A percentile compares a stretch with the other conserved stretches of the same genome.
Evolutionary conservation across 2,797 vertebrate genomes (phyloP).

Genomic region (Vipera ursinii): DNA sequence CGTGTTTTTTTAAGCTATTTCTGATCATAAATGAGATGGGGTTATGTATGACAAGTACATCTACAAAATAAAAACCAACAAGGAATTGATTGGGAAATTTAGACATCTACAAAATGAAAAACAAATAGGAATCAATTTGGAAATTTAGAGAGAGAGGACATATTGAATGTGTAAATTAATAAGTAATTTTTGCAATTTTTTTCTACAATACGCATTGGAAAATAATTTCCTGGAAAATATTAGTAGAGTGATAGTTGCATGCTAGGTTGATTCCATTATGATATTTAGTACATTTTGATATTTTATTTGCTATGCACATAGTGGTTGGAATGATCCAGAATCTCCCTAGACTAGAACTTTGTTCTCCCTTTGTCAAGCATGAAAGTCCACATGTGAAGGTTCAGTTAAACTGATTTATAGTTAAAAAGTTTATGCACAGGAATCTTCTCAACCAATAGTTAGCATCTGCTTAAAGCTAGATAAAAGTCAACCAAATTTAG

Average conservation of each 20-base stretch:
- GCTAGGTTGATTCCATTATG: rapidly evolving
- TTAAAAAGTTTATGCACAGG: too few species aligned
- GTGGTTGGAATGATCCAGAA: neutral
- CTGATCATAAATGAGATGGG: neutral
- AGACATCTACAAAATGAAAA: neutral
- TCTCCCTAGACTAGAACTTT: neutral
- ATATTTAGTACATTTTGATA: neutral
- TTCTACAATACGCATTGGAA: conserved; percentile 43
- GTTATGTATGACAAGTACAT: neutral
- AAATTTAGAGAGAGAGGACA: neutral
- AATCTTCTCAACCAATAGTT: too few species aligned
- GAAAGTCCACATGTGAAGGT: too few species aligned
- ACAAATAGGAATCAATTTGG: neutral
- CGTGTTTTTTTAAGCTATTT: neutral
- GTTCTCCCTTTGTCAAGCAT: neutral
- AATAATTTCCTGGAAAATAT: conserved; percentile 15
- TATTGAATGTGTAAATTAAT: neutral
- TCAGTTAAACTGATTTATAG: too few species aligned
- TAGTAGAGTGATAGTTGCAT: neutral
- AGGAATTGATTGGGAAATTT: neutral
- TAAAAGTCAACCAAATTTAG: too few species aligned
- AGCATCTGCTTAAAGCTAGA: too few species aligned
- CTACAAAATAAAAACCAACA: neutral
- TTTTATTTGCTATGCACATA: neutral
- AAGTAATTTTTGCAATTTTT: conserved; percentile 37